Conservation (phyloP, 2,113 vertebrate genomes). For the Guaruba guarouba region DNA sequence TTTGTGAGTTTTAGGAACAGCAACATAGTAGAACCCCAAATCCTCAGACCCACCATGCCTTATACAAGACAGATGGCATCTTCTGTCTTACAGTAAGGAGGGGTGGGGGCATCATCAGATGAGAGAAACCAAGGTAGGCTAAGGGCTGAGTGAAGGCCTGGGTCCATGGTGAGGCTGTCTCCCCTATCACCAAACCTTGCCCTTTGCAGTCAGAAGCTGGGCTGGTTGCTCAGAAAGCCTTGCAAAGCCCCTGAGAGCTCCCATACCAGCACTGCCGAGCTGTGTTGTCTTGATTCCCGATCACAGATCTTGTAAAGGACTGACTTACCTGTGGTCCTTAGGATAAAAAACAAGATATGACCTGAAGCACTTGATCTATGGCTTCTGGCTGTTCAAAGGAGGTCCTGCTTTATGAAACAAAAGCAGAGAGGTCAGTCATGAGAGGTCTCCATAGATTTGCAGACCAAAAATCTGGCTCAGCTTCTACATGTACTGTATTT, state of each 20-base stretch:
- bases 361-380: background rate
- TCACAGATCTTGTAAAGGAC: background rate
- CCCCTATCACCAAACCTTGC: background rate
- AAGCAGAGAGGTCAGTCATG: background rate
- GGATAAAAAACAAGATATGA: background rate
- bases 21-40: background rate
- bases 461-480: background rate
- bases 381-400: background rate
- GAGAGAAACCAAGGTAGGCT: background rate
- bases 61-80: background rate
- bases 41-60: background rate
- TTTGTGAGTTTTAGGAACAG: background rate
- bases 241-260: background rate
- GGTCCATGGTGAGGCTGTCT: background rate
- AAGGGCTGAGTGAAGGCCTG: background rate
- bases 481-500: background rate
- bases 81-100: background rate
- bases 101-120: background rate
- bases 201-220: background rate
- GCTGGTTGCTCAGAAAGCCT: background rate
- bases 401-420: background rate
- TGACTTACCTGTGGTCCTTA: background rate
- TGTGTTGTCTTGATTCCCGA: background rate
- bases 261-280: background rate
- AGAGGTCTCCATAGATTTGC: background rate